Percentiles rank a stretch among this genome's conserved stretches.
These are phyloP conservation scores for Conger conger DNA, from an alignment of 2,113 vertebrate genomes.

Conservation along the genomic window DNA sequence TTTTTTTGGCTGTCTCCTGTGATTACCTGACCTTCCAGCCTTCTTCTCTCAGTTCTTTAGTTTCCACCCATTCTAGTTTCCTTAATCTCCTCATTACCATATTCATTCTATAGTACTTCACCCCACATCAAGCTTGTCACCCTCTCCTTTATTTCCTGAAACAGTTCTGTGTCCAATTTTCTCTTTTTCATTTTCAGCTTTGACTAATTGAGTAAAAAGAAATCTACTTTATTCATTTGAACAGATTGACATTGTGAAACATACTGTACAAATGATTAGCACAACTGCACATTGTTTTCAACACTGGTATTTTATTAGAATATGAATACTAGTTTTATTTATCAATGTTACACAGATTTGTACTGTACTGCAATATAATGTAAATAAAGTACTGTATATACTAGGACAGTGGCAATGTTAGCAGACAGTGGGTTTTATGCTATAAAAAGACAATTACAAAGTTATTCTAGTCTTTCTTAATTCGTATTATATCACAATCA, in stretches of 20 bases:
- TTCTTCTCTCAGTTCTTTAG: background rate
- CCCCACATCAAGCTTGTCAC: background rate
- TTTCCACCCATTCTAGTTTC: background rate
- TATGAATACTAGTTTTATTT: constrained; percentile 59
- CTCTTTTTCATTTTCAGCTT: background rate
- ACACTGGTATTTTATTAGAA: constrained; percentile 72
- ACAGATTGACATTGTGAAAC: background rate
- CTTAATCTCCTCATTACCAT: background rate
- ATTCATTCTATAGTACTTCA: background rate
- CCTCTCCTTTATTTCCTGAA: background rate
- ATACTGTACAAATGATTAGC: background rate
- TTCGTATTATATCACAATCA: constrained; percentile 19
- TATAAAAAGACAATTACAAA: constrained; percentile 28
- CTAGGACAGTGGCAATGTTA: background rate
- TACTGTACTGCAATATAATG: constrained; percentile 12
- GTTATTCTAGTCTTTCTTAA: background rate
- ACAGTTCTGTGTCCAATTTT: background rate
- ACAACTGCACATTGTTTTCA: background rate
- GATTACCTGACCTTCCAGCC: background rate
- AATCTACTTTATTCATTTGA: background rate
- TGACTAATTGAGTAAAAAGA: background rate
- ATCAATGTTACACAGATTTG: constrained; percentile 39
- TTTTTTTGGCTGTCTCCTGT: background rate
- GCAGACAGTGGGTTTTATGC: constrained; percentile 9
- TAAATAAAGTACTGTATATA: constrained; percentile 9